These are phyloP conservation scores for Orestias chungarensis DNA, from an alignment of 2,797 vertebrate species.

Conservation along the genomic window DNA sequence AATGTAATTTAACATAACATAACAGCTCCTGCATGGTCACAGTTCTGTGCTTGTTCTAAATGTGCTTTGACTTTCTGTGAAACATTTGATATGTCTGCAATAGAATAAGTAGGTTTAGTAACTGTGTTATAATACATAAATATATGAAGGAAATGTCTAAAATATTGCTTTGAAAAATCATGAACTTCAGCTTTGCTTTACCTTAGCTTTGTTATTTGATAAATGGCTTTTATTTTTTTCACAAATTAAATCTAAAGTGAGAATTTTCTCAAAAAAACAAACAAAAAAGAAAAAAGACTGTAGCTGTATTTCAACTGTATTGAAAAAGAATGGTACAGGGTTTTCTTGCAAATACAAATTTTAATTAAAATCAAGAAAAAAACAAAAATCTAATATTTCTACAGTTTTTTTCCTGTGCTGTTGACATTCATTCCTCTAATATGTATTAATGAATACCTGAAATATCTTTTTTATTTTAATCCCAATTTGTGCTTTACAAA, in stretches of 20 bases:
- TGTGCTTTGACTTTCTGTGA: constrained; percentile 47
- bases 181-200: background rate
- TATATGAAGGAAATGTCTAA: no score
- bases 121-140: no score
- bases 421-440: background rate
- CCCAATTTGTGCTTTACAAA: constrained; percentile 40
- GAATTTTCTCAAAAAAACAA: no score
- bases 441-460: background rate
- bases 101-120: no score
- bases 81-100: background rate
- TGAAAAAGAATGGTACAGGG: background rate
- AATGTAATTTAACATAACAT: constrained; percentile 1
- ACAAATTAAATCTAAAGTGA: background rate
- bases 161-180: background rate
- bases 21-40: constrained; percentile 40
- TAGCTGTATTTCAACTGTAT: no score
- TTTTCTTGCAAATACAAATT: background rate
- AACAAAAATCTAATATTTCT: background rate
- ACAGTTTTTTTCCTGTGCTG: constrained; percentile 28
- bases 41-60: constrained; percentile 55
- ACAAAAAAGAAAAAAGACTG: background rate
- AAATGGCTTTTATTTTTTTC: background rate
- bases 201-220: background rate
- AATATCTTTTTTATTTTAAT: background rate
- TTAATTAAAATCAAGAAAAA: background rate